Evolutionary conservation across 2,888 invertebrate species (phyloP).

Genomic region (Drosophila atroscutellata): DNA sequence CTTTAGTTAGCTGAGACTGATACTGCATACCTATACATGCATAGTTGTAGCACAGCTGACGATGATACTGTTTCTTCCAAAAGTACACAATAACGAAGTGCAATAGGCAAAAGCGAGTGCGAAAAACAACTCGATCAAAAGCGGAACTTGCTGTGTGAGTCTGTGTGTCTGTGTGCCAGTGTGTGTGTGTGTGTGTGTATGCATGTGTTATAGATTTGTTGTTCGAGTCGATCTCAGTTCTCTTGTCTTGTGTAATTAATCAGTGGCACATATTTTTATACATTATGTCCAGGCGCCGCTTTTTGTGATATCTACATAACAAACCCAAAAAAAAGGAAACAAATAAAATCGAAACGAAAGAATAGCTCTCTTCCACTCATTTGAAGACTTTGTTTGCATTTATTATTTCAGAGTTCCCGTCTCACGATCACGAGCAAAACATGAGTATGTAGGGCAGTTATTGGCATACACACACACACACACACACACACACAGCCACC

Average conservation of each 20-base stretch:
- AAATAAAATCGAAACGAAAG: neutral
- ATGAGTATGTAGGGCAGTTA: conserved; percentile 3
- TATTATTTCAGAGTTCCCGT: neutral
- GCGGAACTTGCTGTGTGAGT: neutral
- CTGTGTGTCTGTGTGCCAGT: no score
- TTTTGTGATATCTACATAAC: conserved; percentile 46
- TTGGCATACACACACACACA: conserved; percentile 1
- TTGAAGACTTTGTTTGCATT: neutral
- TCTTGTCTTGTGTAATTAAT: conserved; percentile 27
- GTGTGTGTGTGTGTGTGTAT: neutral
- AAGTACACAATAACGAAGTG: neutral
- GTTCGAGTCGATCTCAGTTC: conserved; percentile 7
- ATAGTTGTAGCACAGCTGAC: conserved; percentile 20
- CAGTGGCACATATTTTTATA: conserved; percentile 29
- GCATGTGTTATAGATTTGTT: neutral
- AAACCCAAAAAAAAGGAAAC: conserved; percentile 8
- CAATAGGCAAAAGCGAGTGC: neutral
- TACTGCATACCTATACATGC: conserved; percentile 16
- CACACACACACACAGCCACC: neutral
- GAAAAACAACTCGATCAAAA: neutral
- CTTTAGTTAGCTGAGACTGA: conserved; percentile 45
- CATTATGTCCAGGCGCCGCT: conserved; percentile 33
- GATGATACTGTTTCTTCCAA: conserved; percentile 20
- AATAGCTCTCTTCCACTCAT: conserved; percentile 4
- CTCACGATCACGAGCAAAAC: neutral